Percentiles rank a stretch among this genome's conserved stretches.
These are phyloP conservation scores for Menura novaehollandiae DNA, from an alignment of 2,113 vertebrate species.

Conservation along the genomic window DNA sequence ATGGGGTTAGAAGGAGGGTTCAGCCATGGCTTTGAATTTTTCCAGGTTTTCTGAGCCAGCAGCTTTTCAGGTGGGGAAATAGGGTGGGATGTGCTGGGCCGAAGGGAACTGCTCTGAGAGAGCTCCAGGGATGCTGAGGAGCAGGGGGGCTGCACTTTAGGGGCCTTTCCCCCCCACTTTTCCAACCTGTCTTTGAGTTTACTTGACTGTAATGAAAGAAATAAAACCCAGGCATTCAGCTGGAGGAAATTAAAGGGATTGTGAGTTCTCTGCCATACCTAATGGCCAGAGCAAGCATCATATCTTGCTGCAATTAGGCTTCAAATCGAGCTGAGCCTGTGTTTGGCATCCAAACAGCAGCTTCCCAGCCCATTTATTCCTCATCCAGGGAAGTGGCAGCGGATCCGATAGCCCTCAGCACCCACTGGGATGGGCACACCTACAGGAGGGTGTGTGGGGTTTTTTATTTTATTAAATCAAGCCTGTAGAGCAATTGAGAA, in stretches of 20 bases:
- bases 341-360: background rate
- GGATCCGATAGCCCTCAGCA: fast-evolving
- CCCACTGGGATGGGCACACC: background rate
- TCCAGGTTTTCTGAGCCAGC: background rate
- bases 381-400: background rate
- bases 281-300: background rate
- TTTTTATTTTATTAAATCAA: background rate
- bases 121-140: background rate
- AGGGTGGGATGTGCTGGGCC: background rate
- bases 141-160: background rate
- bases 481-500: background rate
- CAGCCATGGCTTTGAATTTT: background rate
- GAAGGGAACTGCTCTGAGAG: fast-evolving
- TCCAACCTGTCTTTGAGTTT: background rate
- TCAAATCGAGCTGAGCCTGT: background rate
- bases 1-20: conserved; percentile 32
- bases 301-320: background rate
- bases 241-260: background rate
- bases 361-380: background rate
- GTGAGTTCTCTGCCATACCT: background rate
- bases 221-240: background rate
- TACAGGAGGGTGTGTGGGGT: background rate
- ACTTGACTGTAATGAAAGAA: background rate
- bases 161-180: background rate
- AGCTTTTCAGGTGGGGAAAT: background rate